Evolutionary conservation across 1,140 invertebrate genomes (phyloP), one percentile per base, ranked within the genome.

Genomic region (Drosophila kikkawai): DNA sequence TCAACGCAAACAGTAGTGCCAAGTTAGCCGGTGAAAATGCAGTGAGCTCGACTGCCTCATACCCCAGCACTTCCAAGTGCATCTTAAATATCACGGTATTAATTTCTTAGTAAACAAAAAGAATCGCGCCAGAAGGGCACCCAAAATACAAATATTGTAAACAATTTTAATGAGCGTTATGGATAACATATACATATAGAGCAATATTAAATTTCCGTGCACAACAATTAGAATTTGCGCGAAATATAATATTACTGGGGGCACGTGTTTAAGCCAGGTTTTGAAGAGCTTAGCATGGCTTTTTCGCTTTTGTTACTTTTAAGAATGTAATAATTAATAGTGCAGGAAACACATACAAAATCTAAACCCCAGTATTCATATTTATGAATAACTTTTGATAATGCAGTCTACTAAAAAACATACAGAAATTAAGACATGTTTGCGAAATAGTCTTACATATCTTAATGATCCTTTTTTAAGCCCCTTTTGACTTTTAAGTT

Each of bases 1-100:
- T 37, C 29, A 51, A 75, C 53, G 45, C 61, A 76, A 73, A 79
- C 69, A 42, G 66, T 42, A 73, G 67, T 59, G 67, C 26, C 45
- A 45, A 71, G 63, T 44, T 44, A 17, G 65, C 36, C 58, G 39
- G 19, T 61, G 39, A 66, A 66, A 70, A 39, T 37, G 45, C 55
- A 42, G 66, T 42, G 8, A 61, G 58, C 75, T 64, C 67, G 66
- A 79, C 57, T 70, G 41, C 42, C 53, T 55, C 58, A 53, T 79
- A 73, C 29, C 69, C 34, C 39, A 39, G 34, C 11, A 55, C 36
- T 47, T 22, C 17, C 59, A 5, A 51, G 19, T 29, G 67, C n/a
- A 22, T 37, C 63, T 59, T 36, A 13, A 34, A 57, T 71, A 34
- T 71, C 50, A 5, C 0, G 12, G 17, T 73, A 19, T 71, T 15